These are phyloP conservation scores for Struthio camelus DNA, from an alignment of 2,113 vertebrate species.

Conservation along the genomic window DNA sequence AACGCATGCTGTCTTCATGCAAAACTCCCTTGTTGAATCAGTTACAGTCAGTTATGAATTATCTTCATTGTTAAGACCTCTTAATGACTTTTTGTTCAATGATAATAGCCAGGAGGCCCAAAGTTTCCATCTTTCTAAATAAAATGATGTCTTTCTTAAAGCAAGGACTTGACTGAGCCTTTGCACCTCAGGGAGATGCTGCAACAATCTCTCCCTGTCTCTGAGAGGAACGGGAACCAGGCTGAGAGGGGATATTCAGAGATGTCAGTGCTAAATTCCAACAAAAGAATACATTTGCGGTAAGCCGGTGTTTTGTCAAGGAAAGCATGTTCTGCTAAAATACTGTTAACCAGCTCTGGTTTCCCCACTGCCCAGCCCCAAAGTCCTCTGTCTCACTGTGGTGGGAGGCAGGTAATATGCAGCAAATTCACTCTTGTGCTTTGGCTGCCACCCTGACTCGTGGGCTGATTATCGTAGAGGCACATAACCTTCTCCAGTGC, in stretches of 20 bases:
- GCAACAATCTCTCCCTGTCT: neutral
- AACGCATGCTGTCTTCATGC: neutral
- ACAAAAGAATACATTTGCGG: too few relatives aligned
- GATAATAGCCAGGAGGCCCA: neutral
- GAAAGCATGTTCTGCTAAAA: too few relatives aligned
- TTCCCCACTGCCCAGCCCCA: too few relatives aligned
- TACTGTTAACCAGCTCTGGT: too few relatives aligned
- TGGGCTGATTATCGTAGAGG: neutral
- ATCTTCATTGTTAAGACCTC: neutral
- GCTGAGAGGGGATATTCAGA: neutral
- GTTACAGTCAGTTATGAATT: neutral
- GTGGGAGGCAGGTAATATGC: neutral
- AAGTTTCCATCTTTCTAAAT: neutral
- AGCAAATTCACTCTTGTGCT: neutral
- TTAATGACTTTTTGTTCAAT: neutral
- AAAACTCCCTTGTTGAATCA: neutral
- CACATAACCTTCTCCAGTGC: neutral
- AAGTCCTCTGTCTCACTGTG: neutral
- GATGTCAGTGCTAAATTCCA: neutral
- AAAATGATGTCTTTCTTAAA: neutral
- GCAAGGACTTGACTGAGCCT: neutral
- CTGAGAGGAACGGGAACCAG: neutral
- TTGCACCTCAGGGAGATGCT: neutral
- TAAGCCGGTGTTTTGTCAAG: too few relatives aligned
- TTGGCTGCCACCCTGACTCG: neutral